phyloP scores from a whole-genome alignment of 2,113 vertebrate species.

The Erpornis zantholeuca region DNA sequence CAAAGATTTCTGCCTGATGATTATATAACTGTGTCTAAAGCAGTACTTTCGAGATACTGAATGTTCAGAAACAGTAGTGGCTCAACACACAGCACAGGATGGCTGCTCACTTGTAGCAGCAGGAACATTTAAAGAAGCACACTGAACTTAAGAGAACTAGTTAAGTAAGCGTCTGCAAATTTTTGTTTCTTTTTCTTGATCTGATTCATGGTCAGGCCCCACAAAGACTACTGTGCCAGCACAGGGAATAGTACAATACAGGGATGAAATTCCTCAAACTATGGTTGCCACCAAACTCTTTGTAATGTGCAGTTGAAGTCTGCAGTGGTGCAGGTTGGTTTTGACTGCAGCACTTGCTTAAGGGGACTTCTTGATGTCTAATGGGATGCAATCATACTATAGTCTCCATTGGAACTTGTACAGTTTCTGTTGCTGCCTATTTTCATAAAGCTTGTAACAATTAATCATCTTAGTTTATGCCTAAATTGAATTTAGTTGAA shows the following conservation, averaged over 20 bases:
- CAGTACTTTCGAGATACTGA: neutral
- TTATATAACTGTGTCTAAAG: neutral
- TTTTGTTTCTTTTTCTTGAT: neutral
- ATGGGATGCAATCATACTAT: neutral
- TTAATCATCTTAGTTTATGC: neutral
- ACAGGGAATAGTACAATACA: neutral
- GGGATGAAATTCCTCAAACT: neutral
- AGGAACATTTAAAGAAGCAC: neutral
- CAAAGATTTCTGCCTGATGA: neutral
- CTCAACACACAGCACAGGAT: fast-evolving
- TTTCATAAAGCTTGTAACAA: conserved; percentile 1
- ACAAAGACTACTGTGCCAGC: neutral
- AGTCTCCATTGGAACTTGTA: neutral
- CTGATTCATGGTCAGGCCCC: neutral
- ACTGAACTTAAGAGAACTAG: neutral
- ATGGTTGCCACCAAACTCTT: neutral
- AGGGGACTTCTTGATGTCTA: neutral
- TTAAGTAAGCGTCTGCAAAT: neutral
- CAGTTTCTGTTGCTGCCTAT: neutral
- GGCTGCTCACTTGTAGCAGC: neutral
- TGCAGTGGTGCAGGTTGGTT: neutral
- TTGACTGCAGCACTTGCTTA: neutral
- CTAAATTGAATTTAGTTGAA: conserved; percentile 20
- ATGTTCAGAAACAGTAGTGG: neutral
- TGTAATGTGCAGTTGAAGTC: neutral